Conservation (phyloP, 2,888 invertebrate species). For the Plusia festucae region DNA sequence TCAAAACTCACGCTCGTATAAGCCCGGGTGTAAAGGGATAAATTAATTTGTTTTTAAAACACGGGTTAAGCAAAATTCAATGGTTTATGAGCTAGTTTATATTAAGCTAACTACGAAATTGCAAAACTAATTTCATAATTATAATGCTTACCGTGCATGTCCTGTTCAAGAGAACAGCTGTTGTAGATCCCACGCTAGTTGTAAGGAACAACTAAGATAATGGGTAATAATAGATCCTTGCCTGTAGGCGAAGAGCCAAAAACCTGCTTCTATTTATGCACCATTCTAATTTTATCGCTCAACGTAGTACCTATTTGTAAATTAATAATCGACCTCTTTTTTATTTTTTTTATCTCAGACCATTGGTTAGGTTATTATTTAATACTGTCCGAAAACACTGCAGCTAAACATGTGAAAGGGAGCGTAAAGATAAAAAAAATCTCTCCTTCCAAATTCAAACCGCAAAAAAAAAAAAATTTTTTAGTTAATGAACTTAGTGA, state of each 20-base stretch:
- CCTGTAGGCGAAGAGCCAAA: slow-evolving; percentile 45
- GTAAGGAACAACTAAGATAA: slow-evolving; percentile 43
- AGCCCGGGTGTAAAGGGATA: no score
- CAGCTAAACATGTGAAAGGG: slow-evolving; percentile 30
- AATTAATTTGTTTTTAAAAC: no score
- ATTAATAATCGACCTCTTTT: neutral
- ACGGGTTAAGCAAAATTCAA: no score
- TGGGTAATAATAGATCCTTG: slow-evolving; percentile 35
- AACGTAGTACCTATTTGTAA: neutral
- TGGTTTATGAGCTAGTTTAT: no score
- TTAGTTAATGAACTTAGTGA: slow-evolving; percentile 52
- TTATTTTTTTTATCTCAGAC: neutral
- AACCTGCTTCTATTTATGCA: slow-evolving; percentile 13
- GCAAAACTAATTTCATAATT: neutral
- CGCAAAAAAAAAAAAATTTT: slow-evolving; percentile 49
- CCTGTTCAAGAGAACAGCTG: slow-evolving; percentile 34
- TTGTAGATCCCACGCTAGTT: slow-evolving; percentile 36
- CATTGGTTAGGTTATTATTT: neutral
- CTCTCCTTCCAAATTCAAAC: slow-evolving; percentile 41
- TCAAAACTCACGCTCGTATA: no score
- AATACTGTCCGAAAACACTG: slow-evolving; percentile 1
- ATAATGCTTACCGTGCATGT: slow-evolving; percentile 16
- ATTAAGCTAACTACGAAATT: neutral
- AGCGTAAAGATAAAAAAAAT: slow-evolving; percentile 47
- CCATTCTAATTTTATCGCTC: slow-evolving; percentile 19